phyloP scores from a whole-genome alignment of 2,888 invertebrate species.

The Timema podura region DNA sequence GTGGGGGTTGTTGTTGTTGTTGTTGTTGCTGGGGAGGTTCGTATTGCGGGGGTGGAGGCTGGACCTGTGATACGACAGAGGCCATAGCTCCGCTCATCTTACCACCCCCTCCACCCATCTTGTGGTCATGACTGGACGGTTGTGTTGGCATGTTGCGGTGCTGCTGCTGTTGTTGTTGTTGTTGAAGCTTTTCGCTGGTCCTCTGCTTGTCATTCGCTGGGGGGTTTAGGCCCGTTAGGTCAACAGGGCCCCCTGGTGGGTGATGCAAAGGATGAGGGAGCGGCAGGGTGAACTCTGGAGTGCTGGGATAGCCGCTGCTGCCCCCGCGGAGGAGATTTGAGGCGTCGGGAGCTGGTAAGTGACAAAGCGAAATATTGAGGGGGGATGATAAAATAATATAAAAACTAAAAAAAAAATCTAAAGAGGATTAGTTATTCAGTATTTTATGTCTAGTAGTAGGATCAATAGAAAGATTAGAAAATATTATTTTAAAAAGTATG shows the following conservation, averaged over 20 bases:
- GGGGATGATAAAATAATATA: no score
- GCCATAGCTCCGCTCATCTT: no score
- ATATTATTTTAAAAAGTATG: no score
- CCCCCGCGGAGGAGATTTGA: constrained; percentile 23
- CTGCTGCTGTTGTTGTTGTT: no score
- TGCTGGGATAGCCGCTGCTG: constrained; percentile 15
- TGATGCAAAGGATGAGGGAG: constrained; percentile 25
- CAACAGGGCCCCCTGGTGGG: constrained; percentile 24
- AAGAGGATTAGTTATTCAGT: no score
- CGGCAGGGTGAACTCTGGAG: constrained; percentile 25
- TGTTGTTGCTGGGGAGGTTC: constrained; percentile 26
- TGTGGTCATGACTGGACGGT: constrained; percentile 6
- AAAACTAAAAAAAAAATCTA: no score
- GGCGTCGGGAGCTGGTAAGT: background rate
- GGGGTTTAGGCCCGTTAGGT: constrained; percentile 26
- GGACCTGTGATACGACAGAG: no score
- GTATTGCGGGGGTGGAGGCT: constrained; percentile 11
- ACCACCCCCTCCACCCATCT: no score
- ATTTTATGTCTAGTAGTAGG: no score
- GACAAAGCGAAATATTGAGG: no score
- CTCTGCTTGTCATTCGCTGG: constrained; percentile 27
- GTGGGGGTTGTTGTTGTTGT: constrained; percentile 28
- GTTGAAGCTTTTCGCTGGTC: constrained; percentile 2
- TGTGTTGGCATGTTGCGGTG: background rate
- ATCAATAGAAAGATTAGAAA: no score